Evolutionary conservation across 2,113 vertebrate species (phyloP).

Genomic region (Eudorcas thomsonii): DNA sequence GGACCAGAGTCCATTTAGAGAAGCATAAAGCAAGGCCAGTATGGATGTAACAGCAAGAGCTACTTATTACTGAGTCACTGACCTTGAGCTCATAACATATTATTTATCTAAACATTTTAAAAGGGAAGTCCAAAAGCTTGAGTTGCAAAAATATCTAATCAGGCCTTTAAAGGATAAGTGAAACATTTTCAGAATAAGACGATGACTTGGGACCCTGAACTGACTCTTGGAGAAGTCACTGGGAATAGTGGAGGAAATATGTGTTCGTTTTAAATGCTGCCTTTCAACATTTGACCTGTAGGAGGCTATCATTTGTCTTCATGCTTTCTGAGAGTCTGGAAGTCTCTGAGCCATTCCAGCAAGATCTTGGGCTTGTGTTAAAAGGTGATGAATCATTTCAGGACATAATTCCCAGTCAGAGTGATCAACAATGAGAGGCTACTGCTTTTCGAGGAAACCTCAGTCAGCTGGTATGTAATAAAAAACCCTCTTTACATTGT

Average conservation of each 20-base stretch:
- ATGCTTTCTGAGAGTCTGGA: not conserved
- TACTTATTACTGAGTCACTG: not conserved
- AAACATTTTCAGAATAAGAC: not conserved
- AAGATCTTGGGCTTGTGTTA: not conserved
- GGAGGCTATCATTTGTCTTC: not conserved
- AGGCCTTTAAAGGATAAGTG: not conserved
- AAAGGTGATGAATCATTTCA: not conserved
- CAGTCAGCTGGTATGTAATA: not conserved
- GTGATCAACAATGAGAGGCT: rapidly evolving
- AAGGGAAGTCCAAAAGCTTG: not conserved
- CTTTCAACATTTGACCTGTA: not conserved
- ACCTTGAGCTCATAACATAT: not conserved
- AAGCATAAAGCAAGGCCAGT: not conserved
- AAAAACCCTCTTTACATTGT: not conserved
- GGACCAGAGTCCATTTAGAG: not conserved
- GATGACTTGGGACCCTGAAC: not conserved
- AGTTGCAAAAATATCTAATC: not conserved
- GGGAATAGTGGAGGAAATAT: not conserved
- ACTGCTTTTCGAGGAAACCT: not conserved
- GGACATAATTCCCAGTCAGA: not conserved
- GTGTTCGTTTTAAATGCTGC: not conserved
- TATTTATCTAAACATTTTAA: not conserved
- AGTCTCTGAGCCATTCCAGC: not conserved
- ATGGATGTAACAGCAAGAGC: not conserved
- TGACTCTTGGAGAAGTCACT: not conserved